A percentile compares a stretch with the other conserved stretches of the same genome.
Conservation (phyloP, 2,888 invertebrate genomes). For the Spodoptera picta region DNA sequence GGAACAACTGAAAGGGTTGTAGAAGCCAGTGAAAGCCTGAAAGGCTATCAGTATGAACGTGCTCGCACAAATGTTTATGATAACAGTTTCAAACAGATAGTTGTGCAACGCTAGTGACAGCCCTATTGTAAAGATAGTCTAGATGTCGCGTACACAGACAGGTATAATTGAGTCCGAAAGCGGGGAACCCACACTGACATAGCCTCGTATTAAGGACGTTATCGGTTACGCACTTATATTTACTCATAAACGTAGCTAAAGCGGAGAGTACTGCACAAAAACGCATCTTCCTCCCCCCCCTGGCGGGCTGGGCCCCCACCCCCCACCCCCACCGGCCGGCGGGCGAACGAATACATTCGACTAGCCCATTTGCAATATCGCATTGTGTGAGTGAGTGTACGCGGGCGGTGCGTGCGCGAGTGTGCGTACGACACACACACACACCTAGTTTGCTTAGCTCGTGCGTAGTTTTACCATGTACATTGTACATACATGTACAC, state of each 20-base stretch:
- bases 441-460: constrained; percentile 80
- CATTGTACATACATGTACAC: constrained; percentile 72
- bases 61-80: constrained; percentile 32
- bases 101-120: constrained; percentile 44
- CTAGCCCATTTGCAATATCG: constrained; percentile 87
- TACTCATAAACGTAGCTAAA: constrained; percentile 81
- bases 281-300: constrained; percentile 82
- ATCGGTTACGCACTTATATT: constrained; percentile 86
- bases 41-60: constrained; percentile 15
- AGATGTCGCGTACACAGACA: constrained; percentile 59
- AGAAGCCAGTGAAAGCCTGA: constrained; percentile 13
- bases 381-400: constrained; percentile 85
- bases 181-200: constrained; percentile 59
- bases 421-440: constrained; percentile 73
- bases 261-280: constrained; percentile 84
- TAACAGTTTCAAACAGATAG: constrained; percentile 31
- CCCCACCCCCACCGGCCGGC: constrained; percentile 74
- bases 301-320: constrained; percentile 62
- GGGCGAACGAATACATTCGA: constrained; percentile 87
- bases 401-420: constrained; percentile 50
- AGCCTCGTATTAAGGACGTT: constrained; percentile 67
- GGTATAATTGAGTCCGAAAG: constrained; percentile 68
- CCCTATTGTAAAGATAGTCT: constrained; percentile 60
- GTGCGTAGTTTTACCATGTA: constrained; percentile 83
- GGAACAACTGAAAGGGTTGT: background rate